Conservation (phyloP, 2,888 invertebrate species). For the Eupithecia tripunctaria region DNA sequence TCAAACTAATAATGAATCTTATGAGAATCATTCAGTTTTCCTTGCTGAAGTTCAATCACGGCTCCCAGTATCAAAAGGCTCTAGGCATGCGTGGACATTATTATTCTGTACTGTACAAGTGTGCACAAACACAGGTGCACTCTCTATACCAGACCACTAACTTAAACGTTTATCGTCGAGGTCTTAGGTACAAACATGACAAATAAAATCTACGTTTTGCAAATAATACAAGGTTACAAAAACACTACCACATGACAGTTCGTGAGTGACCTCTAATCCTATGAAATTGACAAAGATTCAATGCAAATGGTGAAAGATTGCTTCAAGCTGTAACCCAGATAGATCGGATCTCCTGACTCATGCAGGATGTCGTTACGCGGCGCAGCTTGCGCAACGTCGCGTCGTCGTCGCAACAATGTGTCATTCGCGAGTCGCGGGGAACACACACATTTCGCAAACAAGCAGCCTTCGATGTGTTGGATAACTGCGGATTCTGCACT, state of each 20-base stretch:
- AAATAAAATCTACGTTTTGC: too few species aligned
- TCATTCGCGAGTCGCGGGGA: background rate
- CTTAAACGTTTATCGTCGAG: too few species aligned
- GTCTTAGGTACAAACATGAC: too few species aligned
- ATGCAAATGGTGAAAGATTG: background rate
- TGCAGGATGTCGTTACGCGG: background rate
- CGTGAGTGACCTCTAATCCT: background rate
- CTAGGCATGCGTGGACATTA: too few species aligned
- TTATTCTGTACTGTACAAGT: too few species aligned
- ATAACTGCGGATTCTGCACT: background rate
- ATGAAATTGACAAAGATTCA: background rate
- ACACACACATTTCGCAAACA: background rate
- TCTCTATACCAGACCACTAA: too few species aligned
- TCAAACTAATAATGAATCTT: too few species aligned
- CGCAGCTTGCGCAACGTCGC: conserved; percentile 1
- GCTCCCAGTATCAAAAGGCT: too few species aligned
- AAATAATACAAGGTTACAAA: too few species aligned
- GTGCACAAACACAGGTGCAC: too few species aligned
- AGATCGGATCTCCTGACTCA: background rate
- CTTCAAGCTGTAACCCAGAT: background rate
- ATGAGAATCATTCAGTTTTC: too few species aligned
- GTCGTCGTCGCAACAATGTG: conserved; percentile 1
- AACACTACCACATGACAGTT: background rate
- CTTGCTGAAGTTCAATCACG: too few species aligned
- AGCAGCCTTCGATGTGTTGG: background rate